Evolutionary conservation across 2,888 invertebrate genomes (phyloP).

Genomic region (Pelosia muscerda): DNA sequence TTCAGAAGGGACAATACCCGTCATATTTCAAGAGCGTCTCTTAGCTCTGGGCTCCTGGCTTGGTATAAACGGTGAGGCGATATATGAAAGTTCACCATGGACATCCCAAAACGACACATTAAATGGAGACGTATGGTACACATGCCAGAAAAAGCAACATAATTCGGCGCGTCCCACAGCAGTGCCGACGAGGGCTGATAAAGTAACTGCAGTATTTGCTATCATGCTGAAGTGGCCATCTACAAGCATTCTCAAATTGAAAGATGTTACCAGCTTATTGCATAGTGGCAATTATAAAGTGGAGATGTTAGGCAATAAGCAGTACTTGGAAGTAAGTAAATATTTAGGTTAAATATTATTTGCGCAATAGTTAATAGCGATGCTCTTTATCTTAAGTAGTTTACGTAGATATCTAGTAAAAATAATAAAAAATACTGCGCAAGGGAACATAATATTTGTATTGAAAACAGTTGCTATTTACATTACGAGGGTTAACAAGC

Average conservation of each 20-base stretch:
- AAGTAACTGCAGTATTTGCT: conserved; percentile 87
- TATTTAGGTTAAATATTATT: conserved; percentile 22
- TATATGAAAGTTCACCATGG: conserved; percentile 94
- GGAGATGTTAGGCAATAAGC: conserved; percentile 65
- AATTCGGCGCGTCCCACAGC: conserved; percentile 59
- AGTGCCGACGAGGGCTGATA: conserved; percentile 51
- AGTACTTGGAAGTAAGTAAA: conserved; percentile 63
- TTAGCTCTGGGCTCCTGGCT: conserved; percentile 93
- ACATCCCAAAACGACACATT: conserved; percentile 92
- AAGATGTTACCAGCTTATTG: conserved; percentile 60
- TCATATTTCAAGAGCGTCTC: conserved; percentile 95
- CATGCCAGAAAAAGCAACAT: conserved; percentile 67
- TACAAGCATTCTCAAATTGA: conserved; percentile 75
- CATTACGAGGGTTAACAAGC: neutral
- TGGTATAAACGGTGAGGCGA: conserved; percentile 94
- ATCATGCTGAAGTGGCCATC: conserved; percentile 90
- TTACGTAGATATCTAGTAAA: neutral
- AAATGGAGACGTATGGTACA: conserved; percentile 92
- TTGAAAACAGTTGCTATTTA: neutral
- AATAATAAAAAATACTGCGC: neutral
- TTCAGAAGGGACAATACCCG: conserved; percentile 94
- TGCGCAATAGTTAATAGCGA: conserved; percentile 3
- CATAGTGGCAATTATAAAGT: conserved; percentile 61
- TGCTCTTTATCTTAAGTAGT: conserved; percentile 11
- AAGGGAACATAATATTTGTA: neutral